Percentiles rank a stretch among this genome's conserved stretches.
Conservation (phyloP, 2,888 invertebrate species). For the Chalcis sispes region DNA sequence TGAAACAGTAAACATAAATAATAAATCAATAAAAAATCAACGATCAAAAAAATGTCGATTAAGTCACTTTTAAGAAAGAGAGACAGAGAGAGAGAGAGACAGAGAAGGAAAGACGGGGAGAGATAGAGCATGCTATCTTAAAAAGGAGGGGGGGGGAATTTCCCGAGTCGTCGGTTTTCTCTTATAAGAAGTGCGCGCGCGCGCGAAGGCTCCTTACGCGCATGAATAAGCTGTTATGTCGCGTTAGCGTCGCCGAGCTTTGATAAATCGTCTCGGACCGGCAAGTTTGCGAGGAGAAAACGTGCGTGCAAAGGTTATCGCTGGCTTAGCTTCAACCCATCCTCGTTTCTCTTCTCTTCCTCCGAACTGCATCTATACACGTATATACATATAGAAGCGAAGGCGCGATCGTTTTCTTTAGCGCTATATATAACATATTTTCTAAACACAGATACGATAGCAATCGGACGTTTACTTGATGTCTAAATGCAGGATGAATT, state of each 20-base stretch:
- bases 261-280: constrained; percentile 70
- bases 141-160: neutral
- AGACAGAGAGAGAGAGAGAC: neutral
- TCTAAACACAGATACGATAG: constrained; percentile 1
- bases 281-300: constrained; percentile 59
- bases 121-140: neutral
- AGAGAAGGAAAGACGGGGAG: constrained; percentile 9
- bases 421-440: constrained; percentile 44
- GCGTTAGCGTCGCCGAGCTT: constrained; percentile 61
- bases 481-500: neutral
- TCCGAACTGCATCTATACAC: neutral
- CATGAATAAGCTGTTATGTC: constrained; percentile 73
- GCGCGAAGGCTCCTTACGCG: constrained; percentile 64
- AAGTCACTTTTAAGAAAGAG: too few relatives aligned
- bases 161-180: neutral
- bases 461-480: too few relatives aligned
- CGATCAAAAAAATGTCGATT: constrained; percentile 37
- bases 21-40: too few relatives aligned
- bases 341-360: too few relatives aligned
- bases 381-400: neutral
- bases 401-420: neutral
- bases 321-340: constrained; percentile 63
- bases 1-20: too few relatives aligned
- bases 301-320: constrained; percentile 65
- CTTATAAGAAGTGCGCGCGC: constrained; percentile 38